Percentiles rank a stretch among this genome's conserved stretches.
Evolutionary conservation across 1,140 invertebrate species (phyloP).

Genomic region (Diorhabda sublineata): DNA sequence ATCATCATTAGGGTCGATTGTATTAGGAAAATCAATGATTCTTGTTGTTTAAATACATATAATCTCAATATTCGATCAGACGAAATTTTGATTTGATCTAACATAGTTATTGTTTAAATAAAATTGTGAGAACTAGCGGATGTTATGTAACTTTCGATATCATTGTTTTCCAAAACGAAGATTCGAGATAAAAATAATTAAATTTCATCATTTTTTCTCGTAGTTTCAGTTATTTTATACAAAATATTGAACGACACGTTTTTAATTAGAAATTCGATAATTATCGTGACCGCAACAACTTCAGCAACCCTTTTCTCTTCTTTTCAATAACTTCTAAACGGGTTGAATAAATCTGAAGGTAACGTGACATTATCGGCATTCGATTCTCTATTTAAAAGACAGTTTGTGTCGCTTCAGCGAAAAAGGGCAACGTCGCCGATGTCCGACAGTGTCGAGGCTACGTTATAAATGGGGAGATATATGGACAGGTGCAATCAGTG

Average conservation of each 20-base stretch:
- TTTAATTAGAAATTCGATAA: conserved; percentile 7
- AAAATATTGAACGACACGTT: background rate
- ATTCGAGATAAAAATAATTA: no score
- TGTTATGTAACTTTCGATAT: no score
- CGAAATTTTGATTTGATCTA: no score
- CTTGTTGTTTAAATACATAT: no score
- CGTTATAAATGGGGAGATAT: conserved; percentile 40
- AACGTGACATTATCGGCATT: conserved; percentile 42
- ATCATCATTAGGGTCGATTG: no score
- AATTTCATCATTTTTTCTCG: no score
- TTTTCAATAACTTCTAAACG: conserved; percentile 23
- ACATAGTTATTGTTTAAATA: no score
- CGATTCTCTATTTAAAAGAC: conserved; percentile 38
- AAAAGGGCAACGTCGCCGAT: conserved; percentile 35
- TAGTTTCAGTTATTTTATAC: no score
- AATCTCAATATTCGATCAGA: no score
- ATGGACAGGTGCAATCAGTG: conserved; percentile 45
- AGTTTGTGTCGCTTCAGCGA: conserved; percentile 41
- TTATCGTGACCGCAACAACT: conserved; percentile 7
- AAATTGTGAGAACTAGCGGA: no score
- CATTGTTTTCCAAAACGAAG: no score
- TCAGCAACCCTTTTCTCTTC: background rate
- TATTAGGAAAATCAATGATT: no score
- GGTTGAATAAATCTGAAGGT: conserved; percentile 44
- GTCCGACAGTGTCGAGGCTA: conserved; percentile 20